Percentiles rank a stretch among this genome's conserved stretches.
Conservation (phyloP, 2,888 invertebrate species). For the Nemotelus nigrinus region DNA sequence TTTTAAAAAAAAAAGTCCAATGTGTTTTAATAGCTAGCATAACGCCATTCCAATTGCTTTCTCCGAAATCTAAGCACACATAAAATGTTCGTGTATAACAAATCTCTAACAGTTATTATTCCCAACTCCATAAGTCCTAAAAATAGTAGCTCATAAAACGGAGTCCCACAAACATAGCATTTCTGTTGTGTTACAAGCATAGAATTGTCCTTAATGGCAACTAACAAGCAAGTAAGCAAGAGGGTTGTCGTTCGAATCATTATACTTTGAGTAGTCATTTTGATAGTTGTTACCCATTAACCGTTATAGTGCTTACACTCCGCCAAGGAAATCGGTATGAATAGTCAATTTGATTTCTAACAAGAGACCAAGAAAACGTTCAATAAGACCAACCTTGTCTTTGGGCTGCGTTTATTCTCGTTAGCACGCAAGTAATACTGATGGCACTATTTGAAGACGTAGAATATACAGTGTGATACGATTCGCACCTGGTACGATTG, state of each 20-base stretch:
- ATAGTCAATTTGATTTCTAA: constrained; percentile 18
- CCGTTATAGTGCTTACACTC: too few relatives aligned
- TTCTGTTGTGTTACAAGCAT: constrained; percentile 10
- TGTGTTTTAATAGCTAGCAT: constrained; percentile 1
- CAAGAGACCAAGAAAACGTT: constrained; percentile 4
- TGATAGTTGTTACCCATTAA: too few relatives aligned
- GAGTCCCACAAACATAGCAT: not conserved
- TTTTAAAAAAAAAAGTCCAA: not conserved
- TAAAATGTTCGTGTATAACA: constrained; percentile 3
- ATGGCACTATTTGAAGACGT: not conserved
- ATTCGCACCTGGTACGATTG: constrained; percentile 35
- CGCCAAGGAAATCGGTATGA: not conserved
- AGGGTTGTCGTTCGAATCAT: too few relatives aligned
- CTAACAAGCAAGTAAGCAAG: not conserved
- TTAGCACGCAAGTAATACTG: constrained; percentile 11
- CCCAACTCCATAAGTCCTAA: constrained; percentile 23
- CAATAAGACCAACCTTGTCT: not conserved
- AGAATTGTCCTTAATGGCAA: constrained; percentile 7
- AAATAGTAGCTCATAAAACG: constrained; percentile 30
- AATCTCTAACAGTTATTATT: constrained; percentile 24
- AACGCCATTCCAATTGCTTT: not conserved
- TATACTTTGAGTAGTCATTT: too few relatives aligned
- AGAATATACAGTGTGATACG: constrained; percentile 9
- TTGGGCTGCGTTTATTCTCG: constrained; percentile 1
- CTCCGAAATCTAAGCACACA: not conserved